Conservation (phyloP, 2,888 invertebrate genomes). For the Aphodius sticticus region DNA sequence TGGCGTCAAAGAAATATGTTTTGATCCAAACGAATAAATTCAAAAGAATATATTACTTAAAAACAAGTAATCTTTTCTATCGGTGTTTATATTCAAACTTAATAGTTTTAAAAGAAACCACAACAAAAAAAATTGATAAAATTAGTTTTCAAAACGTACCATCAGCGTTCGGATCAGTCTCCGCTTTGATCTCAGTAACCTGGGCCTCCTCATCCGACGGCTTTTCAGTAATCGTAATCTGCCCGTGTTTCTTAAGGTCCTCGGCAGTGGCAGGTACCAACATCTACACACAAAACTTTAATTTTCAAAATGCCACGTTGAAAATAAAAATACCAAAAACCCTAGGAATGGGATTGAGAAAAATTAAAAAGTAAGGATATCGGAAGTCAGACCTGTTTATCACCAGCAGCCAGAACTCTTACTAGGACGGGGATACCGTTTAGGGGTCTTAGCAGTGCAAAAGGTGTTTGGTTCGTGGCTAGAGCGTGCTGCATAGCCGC, state of each 20-base stretch:
- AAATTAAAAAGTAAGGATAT: not conserved
- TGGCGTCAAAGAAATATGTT: too few species aligned
- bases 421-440: slow-evolving; percentile 74
- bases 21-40: too few species aligned
- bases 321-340: not conserved
- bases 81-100: too few species aligned
- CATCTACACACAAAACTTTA: slow-evolving; percentile 61
- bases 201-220: slow-evolving; percentile 27
- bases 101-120: too few species aligned
- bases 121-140: not conserved
- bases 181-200: slow-evolving; percentile 22
- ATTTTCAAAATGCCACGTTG: not conserved
- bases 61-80: too few species aligned
- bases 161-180: slow-evolving; percentile 18
- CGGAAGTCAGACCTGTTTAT: slow-evolving; percentile 56
- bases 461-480: slow-evolving; percentile 72
- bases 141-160: not conserved
- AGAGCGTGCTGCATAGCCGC: slow-evolving; percentile 74
- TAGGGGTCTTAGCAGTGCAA: slow-evolving; percentile 73
- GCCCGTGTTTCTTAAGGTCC: slow-evolving; percentile 71
- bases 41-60: too few species aligned
- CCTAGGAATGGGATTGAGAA: not conserved
- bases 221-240: slow-evolving; percentile 61
- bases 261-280: slow-evolving; percentile 77
- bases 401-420: slow-evolving; percentile 67